Conservation (phyloP, 2,888 invertebrate genomes). For the Copidosoma aretas region DNA sequence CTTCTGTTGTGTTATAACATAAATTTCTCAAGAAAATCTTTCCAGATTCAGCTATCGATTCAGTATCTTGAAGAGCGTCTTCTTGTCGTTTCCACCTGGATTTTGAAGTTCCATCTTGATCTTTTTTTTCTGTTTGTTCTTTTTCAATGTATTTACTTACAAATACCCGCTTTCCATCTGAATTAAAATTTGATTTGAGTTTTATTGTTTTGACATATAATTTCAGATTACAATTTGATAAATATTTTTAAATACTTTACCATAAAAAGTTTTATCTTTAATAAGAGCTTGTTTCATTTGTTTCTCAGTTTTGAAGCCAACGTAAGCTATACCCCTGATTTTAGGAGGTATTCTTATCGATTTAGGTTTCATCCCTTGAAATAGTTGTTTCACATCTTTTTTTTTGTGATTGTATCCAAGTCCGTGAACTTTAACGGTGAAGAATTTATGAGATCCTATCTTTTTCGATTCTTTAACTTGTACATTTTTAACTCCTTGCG, state of each 20-base stretch:
- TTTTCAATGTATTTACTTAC: conserved; percentile 66
- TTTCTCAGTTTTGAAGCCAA: conserved; percentile 86
- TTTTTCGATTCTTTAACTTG: conserved; percentile 56
- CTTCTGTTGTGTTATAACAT: conserved; percentile 84
- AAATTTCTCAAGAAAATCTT: conserved; percentile 92
- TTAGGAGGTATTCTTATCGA: conserved; percentile 81
- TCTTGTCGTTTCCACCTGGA: conserved; percentile 71
- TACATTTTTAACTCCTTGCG: conserved; percentile 54
- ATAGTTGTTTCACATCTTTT: conserved; percentile 84
- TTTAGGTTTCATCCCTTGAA: conserved; percentile 78
- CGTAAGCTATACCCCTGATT: conserved; percentile 85
- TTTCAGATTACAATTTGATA: conserved; percentile 1
- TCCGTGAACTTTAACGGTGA: conserved; percentile 77
- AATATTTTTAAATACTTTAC: conserved; percentile 62
- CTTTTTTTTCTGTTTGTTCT: conserved; percentile 54
- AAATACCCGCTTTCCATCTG: conserved; percentile 70
- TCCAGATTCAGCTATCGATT: conserved; percentile 87
- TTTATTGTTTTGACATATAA: too few relatives aligned
- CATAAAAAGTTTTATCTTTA: conserved; percentile 86
- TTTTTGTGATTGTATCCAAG: conserved; percentile 82
- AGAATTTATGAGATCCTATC: conserved; percentile 61
- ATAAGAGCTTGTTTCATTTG: conserved; percentile 79
- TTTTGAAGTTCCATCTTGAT: conserved; percentile 50
- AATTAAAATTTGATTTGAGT: conserved; percentile 23
- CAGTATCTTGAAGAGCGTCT: conserved; percentile 73